Evolutionary conservation across 2,113 vertebrate species (phyloP).

Genomic region (Onychorhynchus coronatus): DNA sequence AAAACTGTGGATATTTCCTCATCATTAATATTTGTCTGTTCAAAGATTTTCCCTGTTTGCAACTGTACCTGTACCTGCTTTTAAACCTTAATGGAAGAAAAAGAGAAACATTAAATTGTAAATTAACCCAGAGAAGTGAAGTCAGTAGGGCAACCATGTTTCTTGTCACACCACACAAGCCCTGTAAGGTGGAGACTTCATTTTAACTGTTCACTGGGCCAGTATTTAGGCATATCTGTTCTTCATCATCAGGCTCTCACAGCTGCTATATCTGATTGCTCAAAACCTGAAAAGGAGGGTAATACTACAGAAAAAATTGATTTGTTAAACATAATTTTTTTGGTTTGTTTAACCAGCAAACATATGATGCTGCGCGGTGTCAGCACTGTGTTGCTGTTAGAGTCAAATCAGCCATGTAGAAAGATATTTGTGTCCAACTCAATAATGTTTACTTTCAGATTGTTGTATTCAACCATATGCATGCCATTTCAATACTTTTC

Average conservation of each 20-base stretch:
- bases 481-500: neutral
- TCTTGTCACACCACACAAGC: neutral
- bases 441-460: constrained; percentile 14
- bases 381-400: neutral
- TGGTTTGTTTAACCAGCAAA: constrained; percentile 44
- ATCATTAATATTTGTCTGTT: neutral
- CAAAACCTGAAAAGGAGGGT: neutral
- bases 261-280: constrained; percentile 13
- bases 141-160: neutral
- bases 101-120: neutral
- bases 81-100: neutral
- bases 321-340: constrained; percentile 36
- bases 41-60: neutral
- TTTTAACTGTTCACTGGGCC: neutral
- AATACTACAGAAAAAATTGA: neutral
- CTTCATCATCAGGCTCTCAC: neutral
- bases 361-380: neutral
- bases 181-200: neutral
- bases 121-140: neutral
- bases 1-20: neutral
- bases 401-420: constrained; percentile 10
- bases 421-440: neutral
- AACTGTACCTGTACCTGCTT: neutral
- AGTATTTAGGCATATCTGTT: constrained; percentile 9
- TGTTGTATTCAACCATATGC: neutral